phyloP scores from a whole-genome alignment of 1,140 invertebrate species.

The Drosophila seguyi region DNA sequence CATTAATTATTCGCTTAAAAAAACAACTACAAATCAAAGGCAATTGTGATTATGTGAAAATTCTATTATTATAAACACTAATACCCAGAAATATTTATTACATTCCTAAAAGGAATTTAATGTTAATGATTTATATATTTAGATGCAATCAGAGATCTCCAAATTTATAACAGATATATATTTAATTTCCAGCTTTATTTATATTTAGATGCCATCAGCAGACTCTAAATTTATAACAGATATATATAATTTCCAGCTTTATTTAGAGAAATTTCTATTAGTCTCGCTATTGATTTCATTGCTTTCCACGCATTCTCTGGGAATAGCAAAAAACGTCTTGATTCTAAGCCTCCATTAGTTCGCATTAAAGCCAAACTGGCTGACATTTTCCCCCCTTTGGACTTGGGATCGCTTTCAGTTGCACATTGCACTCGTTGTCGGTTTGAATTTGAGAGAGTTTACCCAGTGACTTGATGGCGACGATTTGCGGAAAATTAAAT shows the following conservation, averaged over 20 bases:
- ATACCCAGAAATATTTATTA: not conserved
- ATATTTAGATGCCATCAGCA: too few relatives aligned
- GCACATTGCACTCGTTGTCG: slow-evolving; percentile 14
- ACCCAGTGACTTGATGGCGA: slow-evolving; percentile 52
- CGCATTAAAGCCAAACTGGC: slow-evolving; percentile 8
- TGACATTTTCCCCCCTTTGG: slow-evolving; percentile 6
- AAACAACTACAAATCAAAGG: not conserved
- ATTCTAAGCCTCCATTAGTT: slow-evolving; percentile 18
- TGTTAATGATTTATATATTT: not conserved
- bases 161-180: not conserved
- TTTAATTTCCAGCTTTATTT: too few relatives aligned
- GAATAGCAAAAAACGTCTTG: not conserved
- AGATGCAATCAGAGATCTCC: not conserved
- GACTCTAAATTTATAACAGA: not conserved
- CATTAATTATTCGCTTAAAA: not conserved
- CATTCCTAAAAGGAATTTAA: not conserved
- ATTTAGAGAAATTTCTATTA: not conserved
- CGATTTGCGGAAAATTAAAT: slow-evolving; percentile 75
- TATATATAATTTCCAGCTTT: not conserved
- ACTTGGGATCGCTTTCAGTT: slow-evolving; percentile 26
- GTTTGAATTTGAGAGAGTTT: slow-evolving; percentile 34
- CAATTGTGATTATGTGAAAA: not conserved
- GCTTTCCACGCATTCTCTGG: not conserved
- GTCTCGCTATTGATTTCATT: not conserved
- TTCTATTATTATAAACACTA: not conserved